These are phyloP conservation scores for Trissolcus basalis DNA, from an alignment of 1,140 invertebrate genomes.

Conservation along the genomic window DNA sequence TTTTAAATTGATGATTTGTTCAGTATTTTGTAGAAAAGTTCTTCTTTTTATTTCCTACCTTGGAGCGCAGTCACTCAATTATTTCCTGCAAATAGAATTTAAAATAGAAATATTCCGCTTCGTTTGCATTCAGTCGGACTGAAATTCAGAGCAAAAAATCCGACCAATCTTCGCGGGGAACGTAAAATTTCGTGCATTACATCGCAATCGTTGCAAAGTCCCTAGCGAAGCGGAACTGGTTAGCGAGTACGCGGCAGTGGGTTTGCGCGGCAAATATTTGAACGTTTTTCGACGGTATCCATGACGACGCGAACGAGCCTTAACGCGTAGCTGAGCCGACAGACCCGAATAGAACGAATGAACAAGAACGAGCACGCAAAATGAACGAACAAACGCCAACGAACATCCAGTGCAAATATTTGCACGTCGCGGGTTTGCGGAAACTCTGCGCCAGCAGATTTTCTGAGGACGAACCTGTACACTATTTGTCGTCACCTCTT, in stretches of 20 bases:
- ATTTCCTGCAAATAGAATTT: conserved; percentile 51
- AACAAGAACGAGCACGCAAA: conserved; percentile 59
- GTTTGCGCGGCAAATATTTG: conserved; percentile 65
- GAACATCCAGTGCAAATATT: conserved; percentile 65
- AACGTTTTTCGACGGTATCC: conserved; percentile 68
- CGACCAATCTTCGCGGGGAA: conserved; percentile 31
- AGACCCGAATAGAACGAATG: conserved; percentile 59
- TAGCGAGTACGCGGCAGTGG: conserved; percentile 45
- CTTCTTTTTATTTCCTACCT: too few relatives aligned
- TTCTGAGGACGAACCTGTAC: conserved; percentile 41
- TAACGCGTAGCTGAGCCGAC: conserved; percentile 59
- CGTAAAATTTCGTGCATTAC: conserved; percentile 46
- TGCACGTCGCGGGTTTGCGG: conserved; percentile 61
- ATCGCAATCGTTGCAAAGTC: conserved; percentile 53
- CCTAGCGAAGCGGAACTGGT: conserved; percentile 60
- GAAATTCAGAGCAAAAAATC: conserved; percentile 46
- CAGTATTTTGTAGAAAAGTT: too few relatives aligned
- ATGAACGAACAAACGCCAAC: conserved; percentile 57
- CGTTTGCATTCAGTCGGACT: conserved; percentile 37
- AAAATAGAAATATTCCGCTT: conserved; percentile 55
- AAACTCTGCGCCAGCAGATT: conserved; percentile 55
- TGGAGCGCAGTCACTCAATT: conserved; percentile 41
- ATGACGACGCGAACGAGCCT: conserved; percentile 64
- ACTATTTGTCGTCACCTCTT: neutral
- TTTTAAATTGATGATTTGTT: conserved; percentile 41